Evolutionary conservation across 2,888 invertebrate genomes (phyloP).

Genomic region (Drosophila robusta): DNA sequence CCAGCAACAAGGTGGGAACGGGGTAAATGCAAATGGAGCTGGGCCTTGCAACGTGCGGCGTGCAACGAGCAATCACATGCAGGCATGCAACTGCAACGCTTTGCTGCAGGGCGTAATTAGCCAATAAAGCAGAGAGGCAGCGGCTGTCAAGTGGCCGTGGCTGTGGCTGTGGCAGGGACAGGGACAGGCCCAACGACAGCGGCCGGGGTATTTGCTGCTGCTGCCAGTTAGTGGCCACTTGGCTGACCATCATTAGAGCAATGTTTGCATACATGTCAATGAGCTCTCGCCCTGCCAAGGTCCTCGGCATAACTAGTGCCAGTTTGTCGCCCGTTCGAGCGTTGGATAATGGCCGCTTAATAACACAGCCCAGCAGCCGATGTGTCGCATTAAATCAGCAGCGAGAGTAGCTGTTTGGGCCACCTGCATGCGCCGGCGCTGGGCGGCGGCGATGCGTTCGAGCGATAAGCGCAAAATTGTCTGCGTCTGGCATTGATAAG

Average conservation of each 20-base stretch:
- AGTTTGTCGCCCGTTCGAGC: slow-evolving; percentile 51
- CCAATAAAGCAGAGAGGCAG: slow-evolving; percentile 60
- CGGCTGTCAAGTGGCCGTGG: not conserved
- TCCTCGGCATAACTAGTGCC: slow-evolving; percentile 21
- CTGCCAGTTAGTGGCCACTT: slow-evolving; percentile 53
- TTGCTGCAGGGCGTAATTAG: slow-evolving; percentile 78
- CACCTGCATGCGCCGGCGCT: slow-evolving; percentile 48
- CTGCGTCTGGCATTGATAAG: slow-evolving; percentile 82
- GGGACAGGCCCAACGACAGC: no score
- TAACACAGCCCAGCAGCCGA: slow-evolving; percentile 67
- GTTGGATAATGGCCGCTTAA: slow-evolving; percentile 79
- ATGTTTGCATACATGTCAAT: slow-evolving; percentile 74
- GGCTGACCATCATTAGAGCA: slow-evolving; percentile 65
- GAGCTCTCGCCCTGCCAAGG: slow-evolving; percentile 13
- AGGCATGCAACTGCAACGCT: slow-evolving; percentile 49
- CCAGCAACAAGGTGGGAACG: slow-evolving; percentile 4
- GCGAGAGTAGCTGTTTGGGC: slow-evolving; percentile 20
- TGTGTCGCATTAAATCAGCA: slow-evolving; percentile 68
- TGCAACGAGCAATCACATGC: slow-evolving; percentile 60
- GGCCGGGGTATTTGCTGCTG: slow-evolving; percentile 1
- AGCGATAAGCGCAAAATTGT: slow-evolving; percentile 74
- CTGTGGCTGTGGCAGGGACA: not conserved
- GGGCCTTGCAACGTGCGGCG: slow-evolving; percentile 31
- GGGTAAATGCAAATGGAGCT: not conserved
- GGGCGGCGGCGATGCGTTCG: slow-evolving; percentile 49